Evolutionary conservation across 2,888 invertebrate genomes (phyloP).

Genomic region (Cephus pulcher): DNA sequence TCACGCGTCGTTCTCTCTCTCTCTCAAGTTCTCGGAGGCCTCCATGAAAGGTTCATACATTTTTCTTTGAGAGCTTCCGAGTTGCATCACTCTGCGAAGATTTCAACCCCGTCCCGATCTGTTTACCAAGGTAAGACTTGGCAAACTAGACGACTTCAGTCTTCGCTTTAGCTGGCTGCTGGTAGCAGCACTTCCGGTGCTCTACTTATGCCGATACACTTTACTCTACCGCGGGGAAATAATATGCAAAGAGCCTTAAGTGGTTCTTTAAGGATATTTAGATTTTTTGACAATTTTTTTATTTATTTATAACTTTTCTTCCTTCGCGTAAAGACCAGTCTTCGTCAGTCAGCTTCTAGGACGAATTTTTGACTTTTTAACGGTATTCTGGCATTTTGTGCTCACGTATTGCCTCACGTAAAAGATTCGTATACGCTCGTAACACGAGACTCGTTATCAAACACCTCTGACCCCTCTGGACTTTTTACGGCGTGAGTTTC

Average conservation of each 20-base stretch:
- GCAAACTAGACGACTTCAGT: slow-evolving; percentile 21
- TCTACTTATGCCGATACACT: background rate
- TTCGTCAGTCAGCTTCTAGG: background rate
- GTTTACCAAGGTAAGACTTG: slow-evolving; percentile 26
- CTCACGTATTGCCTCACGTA: background rate
- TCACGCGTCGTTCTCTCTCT: background rate
- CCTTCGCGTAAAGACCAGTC: background rate
- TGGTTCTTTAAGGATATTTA: background rate
- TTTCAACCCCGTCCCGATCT: slow-evolving; percentile 24
- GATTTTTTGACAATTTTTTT: background rate
- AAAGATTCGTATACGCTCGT: background rate
- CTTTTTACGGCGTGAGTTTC: background rate
- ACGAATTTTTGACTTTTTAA: background rate
- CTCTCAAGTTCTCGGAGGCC: background rate
- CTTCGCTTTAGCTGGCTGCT: background rate
- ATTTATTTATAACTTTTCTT: background rate
- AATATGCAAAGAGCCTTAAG: background rate
- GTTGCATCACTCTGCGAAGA: slow-evolving; percentile 11
- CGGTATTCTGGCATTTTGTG: background rate
- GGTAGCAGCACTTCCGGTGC: background rate
- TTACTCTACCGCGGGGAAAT: background rate
- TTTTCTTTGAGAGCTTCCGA: background rate
- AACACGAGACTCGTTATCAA: background rate
- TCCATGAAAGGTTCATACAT: background rate
- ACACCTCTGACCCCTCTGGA: background rate